These are phyloP conservation scores for Puma concolor DNA, from an alignment of 2,113 vertebrate genomes.

Conservation along the genomic window DNA sequence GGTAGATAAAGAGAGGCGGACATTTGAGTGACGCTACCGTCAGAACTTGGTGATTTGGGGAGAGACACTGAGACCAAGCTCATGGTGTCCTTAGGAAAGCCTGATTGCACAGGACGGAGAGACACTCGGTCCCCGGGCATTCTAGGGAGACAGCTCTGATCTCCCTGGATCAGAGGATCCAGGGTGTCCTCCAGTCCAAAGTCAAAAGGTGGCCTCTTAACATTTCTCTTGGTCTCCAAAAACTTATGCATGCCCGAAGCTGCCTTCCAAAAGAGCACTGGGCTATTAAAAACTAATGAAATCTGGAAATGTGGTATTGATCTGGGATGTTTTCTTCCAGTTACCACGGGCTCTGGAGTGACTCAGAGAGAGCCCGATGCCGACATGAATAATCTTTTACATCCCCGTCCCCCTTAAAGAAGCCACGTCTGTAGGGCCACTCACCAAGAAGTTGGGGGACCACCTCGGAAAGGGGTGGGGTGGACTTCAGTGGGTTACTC, in stretches of 20 bases:
- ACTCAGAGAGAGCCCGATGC: not conserved
- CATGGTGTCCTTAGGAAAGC: not conserved
- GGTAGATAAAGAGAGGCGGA: not conserved
- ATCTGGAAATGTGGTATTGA: conserved; percentile 73
- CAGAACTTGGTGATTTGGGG: not conserved
- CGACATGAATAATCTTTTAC: conserved; percentile 27
- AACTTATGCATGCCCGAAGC: not conserved
- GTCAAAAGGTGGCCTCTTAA: conserved; percentile 19
- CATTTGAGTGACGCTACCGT: not conserved
- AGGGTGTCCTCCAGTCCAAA: not conserved
- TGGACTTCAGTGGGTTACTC: not conserved
- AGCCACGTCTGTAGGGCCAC: not conserved
- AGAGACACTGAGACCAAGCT: not conserved
- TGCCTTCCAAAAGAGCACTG: conserved; percentile 40
- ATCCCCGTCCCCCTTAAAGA: not conserved
- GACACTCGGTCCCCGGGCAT: accelerated
- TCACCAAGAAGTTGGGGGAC: not conserved
- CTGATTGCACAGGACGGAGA: not conserved
- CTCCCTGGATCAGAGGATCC: not conserved
- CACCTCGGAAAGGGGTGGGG: not conserved
- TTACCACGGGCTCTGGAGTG: conserved; percentile 27
- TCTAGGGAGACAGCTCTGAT: no score
- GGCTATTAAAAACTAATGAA: conserved; percentile 59
- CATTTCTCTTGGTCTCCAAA: conserved; percentile 44
- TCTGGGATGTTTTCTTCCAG: conserved; percentile 55